Evolutionary conservation across 1,140 invertebrate genomes (phyloP).

Genomic region (Ladona fulva): DNA sequence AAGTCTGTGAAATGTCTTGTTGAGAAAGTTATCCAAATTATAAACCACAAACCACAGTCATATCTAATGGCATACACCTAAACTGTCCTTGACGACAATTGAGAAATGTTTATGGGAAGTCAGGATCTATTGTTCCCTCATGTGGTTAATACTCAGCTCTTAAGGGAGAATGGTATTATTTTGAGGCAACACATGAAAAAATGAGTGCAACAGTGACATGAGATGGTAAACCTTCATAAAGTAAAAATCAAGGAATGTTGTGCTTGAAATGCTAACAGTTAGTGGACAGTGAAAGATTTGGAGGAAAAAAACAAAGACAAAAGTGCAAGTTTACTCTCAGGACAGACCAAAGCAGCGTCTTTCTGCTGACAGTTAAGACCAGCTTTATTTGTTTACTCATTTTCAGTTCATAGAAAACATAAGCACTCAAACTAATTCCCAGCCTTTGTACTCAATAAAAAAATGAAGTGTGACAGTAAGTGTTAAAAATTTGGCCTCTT

Average conservation of each 20-base stretch:
- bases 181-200: not conserved
- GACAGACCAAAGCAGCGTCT: not conserved
- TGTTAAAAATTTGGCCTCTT: not conserved
- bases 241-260: not conserved
- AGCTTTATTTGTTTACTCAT: not conserved
- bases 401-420: not conserved
- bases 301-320: not conserved
- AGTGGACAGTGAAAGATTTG: not conserved
- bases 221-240: not conserved
- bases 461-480: not conserved
- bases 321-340: slow-evolving; percentile 4
- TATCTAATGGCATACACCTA: too few species aligned
- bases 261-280: not conserved
- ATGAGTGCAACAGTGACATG: not conserved
- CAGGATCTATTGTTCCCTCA: too few species aligned
- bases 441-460: not conserved
- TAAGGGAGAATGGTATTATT: too few species aligned
- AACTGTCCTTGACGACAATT: too few species aligned
- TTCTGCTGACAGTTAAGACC: not conserved
- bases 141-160: too few species aligned
- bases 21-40: not conserved
- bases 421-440: not conserved
- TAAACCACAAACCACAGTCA: too few species aligned
- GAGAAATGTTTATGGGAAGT: too few species aligned
- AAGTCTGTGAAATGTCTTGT: not conserved